Evolutionary conservation across 2,888 invertebrate genomes (phyloP).

Genomic region (Malthinus seriepunctatus): DNA sequence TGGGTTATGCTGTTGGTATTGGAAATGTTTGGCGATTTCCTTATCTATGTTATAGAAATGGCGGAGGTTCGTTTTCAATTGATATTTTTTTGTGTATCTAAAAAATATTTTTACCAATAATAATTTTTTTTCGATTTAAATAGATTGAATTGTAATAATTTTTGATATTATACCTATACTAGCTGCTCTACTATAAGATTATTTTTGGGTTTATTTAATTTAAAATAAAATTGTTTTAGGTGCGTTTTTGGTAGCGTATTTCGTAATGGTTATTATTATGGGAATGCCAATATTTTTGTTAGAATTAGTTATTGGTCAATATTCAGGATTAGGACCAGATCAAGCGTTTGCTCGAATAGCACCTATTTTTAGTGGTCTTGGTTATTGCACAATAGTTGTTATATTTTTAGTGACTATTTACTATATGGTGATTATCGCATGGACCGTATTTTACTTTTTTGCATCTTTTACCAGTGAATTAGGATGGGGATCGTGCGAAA

Average conservation of each 20-base stretch:
- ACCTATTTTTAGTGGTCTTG: conserved; percentile 65
- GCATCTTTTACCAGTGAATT: conserved; percentile 67
- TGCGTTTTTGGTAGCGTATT: conserved; percentile 75
- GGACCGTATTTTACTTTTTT: conserved; percentile 76
- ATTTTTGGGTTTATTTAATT: neutral
- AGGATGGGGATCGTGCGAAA: conserved; percentile 71
- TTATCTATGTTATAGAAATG: conserved; percentile 76
- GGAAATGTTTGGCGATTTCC: conserved; percentile 84
- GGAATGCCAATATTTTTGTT: conserved; percentile 81
- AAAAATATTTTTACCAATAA: neutral
- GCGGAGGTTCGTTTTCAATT: conserved; percentile 65
- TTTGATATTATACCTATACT: neutral
- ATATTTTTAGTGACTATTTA: conserved; percentile 74
- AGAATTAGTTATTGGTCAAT: conserved; percentile 80
- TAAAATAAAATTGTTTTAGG: conserved; percentile 57
- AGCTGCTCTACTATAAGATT: neutral
- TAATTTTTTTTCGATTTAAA: no score
- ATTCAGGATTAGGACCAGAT: conserved; percentile 73
- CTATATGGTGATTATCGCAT: conserved; percentile 80
- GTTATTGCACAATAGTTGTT: conserved; percentile 70
- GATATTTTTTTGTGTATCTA: neutral
- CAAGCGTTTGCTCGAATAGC: conserved; percentile 65
- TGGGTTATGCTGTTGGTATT: conserved; percentile 77
- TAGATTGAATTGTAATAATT: neutral
- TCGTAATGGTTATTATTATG: conserved; percentile 73